Conservation (phyloP, 1,140 invertebrate genomes). For the Drosophila pseudoobscura region DNA sequence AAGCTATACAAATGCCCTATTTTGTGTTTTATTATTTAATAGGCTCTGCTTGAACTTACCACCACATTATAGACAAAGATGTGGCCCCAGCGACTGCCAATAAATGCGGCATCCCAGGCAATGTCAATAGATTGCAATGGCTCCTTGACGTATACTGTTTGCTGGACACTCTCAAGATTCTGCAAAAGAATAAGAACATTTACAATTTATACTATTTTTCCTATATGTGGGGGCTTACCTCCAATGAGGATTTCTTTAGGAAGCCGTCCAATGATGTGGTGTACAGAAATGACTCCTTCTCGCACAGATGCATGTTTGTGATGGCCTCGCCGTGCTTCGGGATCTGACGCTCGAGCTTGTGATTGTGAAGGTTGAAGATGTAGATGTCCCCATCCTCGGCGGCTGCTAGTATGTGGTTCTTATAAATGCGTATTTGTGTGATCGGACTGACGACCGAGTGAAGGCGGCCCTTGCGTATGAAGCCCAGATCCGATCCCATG, state of each 20-base stretch:
- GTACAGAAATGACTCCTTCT: constrained; percentile 54
- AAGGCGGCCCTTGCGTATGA: constrained; percentile 53
- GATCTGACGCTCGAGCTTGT: constrained; percentile 83
- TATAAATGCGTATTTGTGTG: constrained; percentile 66
- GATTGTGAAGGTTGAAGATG: constrained; percentile 83
- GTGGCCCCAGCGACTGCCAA: constrained; percentile 78
- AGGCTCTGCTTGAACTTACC: constrained; percentile 49
- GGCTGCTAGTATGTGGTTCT: constrained; percentile 82
- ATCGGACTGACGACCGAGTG: constrained; percentile 55
- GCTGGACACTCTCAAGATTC: constrained; percentile 66
- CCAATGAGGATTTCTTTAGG: constrained; percentile 69
- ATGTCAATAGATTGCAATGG: constrained; percentile 77
- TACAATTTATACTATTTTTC: too few relatives aligned
- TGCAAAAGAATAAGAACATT: constrained; percentile 10
- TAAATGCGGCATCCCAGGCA: constrained; percentile 66
- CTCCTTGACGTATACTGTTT: constrained; percentile 74
- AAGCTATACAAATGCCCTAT: background rate
- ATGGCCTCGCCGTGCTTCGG: constrained; percentile 79
- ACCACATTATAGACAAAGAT: constrained; percentile 65
- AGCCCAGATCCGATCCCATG: constrained; percentile 6
- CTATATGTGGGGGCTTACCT: constrained; percentile 42
- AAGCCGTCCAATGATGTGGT: constrained; percentile 78
- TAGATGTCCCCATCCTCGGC: constrained; percentile 85
- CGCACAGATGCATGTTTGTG: constrained; percentile 69
- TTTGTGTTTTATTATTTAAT: background rate